Percentiles rank a stretch among this genome's conserved stretches.
Conservation (phyloP, 2,113 vertebrate genomes). For the Grantiella picta region DNA sequence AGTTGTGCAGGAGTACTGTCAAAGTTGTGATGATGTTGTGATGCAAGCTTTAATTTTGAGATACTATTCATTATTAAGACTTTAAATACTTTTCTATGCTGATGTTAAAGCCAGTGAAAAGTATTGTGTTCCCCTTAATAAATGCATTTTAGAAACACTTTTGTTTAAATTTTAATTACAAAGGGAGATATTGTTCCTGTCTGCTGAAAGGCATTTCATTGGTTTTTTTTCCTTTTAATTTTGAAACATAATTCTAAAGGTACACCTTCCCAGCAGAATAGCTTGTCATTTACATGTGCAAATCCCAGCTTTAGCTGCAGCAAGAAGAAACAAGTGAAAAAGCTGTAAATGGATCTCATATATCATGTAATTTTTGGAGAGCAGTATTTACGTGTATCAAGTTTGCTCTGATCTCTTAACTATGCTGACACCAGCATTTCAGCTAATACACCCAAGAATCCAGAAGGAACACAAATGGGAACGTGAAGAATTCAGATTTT, state of each 20-base stretch:
- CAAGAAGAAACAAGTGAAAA: conserved; percentile 28
- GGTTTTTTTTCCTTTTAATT: not conserved
- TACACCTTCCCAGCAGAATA: not conserved
- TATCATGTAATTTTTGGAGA: conserved; percentile 7
- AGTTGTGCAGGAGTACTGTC: not conserved
- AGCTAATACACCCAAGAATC: not conserved
- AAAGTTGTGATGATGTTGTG: not conserved
- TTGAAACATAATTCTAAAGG: not conserved
- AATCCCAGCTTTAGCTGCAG: not conserved
- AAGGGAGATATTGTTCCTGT: not conserved
- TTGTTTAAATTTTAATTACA: not conserved
- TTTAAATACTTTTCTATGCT: not conserved
- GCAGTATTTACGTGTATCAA: not conserved
- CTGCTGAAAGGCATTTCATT: not conserved
- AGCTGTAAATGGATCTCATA: not conserved
- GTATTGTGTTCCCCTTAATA: not conserved
- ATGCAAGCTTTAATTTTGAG: not conserved
- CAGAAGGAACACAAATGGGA: not conserved
- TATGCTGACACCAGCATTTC: not conserved
- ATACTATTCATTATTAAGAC: not conserved
- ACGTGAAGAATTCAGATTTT: not conserved
- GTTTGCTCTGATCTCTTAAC: conserved; percentile 3
- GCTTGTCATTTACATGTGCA: not conserved
- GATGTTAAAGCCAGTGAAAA: not conserved
- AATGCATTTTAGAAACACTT: not conserved